A percentile compares a stretch with the other conserved stretches of the same genome.
These are phyloP conservation scores for Kradibia gibbosae DNA, from an alignment of 1,140 invertebrate genomes.

Conservation along the genomic window DNA sequence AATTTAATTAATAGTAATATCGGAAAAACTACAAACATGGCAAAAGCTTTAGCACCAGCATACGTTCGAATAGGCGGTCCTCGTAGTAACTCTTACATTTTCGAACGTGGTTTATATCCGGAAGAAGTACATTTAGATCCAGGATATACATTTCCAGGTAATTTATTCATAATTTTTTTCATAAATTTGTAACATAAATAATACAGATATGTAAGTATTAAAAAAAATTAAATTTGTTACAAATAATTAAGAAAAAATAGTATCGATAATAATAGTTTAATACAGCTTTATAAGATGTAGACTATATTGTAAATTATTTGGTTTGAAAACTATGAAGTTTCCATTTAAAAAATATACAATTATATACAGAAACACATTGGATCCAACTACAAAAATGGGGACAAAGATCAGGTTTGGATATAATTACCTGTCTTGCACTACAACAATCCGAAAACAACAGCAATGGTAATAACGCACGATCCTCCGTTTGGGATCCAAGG, in stretches of 20 bases:
- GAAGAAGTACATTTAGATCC: slow-evolving; percentile 56
- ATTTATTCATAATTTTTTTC: slow-evolving; percentile 41
- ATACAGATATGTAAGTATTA: neutral
- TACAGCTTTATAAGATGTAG: no score
- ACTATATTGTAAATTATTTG: no score
- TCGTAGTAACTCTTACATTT: slow-evolving; percentile 72
- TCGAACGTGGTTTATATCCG: slow-evolving; percentile 60
- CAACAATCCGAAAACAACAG: slow-evolving; percentile 38
- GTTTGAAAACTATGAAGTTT: no score
- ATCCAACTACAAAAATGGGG: slow-evolving; percentile 62
- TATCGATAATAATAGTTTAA: no score
- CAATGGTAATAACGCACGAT: neutral
- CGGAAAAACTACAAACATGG: slow-evolving; percentile 70
- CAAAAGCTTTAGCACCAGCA: slow-evolving; percentile 75
- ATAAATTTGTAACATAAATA: neutral
- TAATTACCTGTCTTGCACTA: slow-evolving; percentile 61
- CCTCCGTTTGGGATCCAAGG: slow-evolving; percentile 72
- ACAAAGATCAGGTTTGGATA: slow-evolving; percentile 58
- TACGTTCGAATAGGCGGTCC: slow-evolving; percentile 77
- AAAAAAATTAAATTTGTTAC: neutral
- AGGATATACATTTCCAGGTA: slow-evolving; percentile 58
- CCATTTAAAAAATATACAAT: neutral
- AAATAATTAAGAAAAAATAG: neutral
- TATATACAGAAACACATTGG: slow-evolving; percentile 62
- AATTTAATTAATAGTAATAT: slow-evolving; percentile 56